Evolutionary conservation across 2,888 invertebrate genomes (phyloP).

Genomic region (Melipona bicolor): DNA sequence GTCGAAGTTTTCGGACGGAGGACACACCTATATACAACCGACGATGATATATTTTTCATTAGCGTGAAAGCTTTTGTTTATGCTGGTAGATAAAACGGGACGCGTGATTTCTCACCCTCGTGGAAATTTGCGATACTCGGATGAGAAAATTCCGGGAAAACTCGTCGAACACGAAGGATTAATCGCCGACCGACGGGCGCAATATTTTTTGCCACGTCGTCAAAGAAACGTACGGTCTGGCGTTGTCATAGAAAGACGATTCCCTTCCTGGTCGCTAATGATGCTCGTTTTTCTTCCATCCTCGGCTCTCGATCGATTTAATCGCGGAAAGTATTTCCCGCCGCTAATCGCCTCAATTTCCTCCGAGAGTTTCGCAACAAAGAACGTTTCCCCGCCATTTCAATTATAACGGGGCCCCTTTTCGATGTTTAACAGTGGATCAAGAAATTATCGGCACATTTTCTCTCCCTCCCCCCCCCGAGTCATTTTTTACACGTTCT

Average conservation of each 20-base stretch:
- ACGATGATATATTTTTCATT: constrained; percentile 24
- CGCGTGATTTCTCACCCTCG: neutral
- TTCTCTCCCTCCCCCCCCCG: no score
- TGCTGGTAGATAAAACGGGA: neutral
- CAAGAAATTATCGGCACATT: no score
- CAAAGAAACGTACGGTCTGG: constrained; percentile 36
- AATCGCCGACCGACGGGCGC: constrained; percentile 1
- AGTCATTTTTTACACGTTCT: no score
- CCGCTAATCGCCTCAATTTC: constrained; percentile 29
- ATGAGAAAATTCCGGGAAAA: neutral
- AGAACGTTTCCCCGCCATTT: neutral
- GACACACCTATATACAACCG: neutral
- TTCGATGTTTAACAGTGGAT: neutral
- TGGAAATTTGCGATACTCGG: neutral
- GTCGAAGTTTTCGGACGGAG: neutral
- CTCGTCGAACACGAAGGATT: constrained; percentile 11
- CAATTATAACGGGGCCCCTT: neutral
- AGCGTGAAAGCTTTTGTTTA: constrained; percentile 16
- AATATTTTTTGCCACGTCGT: constrained; percentile 17
- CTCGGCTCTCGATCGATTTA: constrained; percentile 24
- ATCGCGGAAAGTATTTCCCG: constrained; percentile 24
- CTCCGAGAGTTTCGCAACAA: constrained; percentile 6
- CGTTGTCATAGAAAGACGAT: constrained; percentile 39
- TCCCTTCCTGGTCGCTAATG: constrained; percentile 25
- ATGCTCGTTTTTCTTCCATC: constrained; percentile 27